Evolutionary conservation across 2,113 vertebrate species (phyloP), one percentile per base, ranked within the genome.

Genomic region (Dicerorhinus sumatrensis): DNA sequence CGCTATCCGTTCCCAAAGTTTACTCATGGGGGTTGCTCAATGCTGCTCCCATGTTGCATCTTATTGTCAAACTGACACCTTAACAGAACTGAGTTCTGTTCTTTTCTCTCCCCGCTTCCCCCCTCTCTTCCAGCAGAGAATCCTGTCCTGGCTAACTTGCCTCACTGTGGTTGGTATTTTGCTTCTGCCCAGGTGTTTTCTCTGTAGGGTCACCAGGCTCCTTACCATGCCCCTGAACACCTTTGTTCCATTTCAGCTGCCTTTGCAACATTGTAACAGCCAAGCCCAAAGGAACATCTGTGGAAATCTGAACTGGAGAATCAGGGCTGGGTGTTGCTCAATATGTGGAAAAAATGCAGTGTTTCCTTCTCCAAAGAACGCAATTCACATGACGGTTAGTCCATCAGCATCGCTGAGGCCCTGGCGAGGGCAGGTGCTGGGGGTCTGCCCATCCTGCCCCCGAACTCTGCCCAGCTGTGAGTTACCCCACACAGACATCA

Each of bases 81-180:
- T 11, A 3, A 4, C 7, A 3, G 11, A 16, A 54, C 6, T 5
- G 8, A 56, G 3, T 13, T 18, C 21, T 4, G 63, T 23, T 1
- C 5, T 0, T 2, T 1, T 31, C 5, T 2, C 0, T 3, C 0
- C 12, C 2, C 3, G 2, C 1, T 4, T 8, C 0, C 23, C 0
- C 2, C 8, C 33, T 65, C 13, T 3, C 8, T 48, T 6, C 42
- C n/a, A 0, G 1, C 36, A 25, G 56, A 62, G 58, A 20, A 42
- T 8, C 39, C 56, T 1, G 56, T 42, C 63, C 56, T 42, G 36
- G 62, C 51, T 27, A n/a, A 23, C 13, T 12, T 0, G 0, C 36
- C 67, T 60, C n/a, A 2, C 17, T 2, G 3, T 1, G 27, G 20
- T 6, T n/a, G 14, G 1, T 27, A 3, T 8, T 6, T 2, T 2